A percentile compares a stretch with the other conserved stretches of the same genome.
Evolutionary conservation across 2,888 invertebrate genomes (phyloP).

Genomic region (Protonemura montana): DNA sequence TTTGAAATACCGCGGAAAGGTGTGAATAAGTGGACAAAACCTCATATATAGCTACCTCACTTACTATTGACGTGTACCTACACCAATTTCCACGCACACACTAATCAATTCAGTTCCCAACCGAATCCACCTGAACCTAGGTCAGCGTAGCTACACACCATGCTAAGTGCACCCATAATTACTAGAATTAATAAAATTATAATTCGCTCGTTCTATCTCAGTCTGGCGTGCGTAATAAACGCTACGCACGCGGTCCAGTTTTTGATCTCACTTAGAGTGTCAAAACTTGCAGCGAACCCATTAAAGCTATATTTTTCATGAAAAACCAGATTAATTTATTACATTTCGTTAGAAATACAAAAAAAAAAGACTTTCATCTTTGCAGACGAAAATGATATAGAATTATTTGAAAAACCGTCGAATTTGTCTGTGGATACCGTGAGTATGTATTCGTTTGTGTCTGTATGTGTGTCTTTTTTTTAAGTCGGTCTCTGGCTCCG

Average conservation of each 20-base stretch:
- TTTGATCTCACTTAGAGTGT: not conserved
- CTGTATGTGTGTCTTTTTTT: not conserved
- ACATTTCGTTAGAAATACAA: not conserved
- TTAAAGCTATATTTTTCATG: not conserved
- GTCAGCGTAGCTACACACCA: not conserved
- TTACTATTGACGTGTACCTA: not conserved
- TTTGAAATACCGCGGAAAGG: no score
- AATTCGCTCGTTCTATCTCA: not conserved
- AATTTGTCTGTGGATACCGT: not conserved
- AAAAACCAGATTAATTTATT: not conserved
- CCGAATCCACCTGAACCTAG: not conserved
- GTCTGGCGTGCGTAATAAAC: not conserved
- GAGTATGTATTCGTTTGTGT: not conserved
- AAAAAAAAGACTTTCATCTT: no score
- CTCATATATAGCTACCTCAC: not conserved
- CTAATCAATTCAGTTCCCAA: not conserved
- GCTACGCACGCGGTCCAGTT: not conserved
- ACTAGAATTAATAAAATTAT: conserved; percentile 12
- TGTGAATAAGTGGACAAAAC: no score
- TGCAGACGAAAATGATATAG: not conserved
- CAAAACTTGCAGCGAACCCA: not conserved
- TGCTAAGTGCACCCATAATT: not conserved
- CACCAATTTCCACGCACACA: no score
- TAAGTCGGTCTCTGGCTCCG: not conserved
- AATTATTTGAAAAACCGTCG: not conserved